Base-by-base conservation (phyloP, 2,113 vertebrate genomes). In the Callospermophilus lateralis region DNA sequence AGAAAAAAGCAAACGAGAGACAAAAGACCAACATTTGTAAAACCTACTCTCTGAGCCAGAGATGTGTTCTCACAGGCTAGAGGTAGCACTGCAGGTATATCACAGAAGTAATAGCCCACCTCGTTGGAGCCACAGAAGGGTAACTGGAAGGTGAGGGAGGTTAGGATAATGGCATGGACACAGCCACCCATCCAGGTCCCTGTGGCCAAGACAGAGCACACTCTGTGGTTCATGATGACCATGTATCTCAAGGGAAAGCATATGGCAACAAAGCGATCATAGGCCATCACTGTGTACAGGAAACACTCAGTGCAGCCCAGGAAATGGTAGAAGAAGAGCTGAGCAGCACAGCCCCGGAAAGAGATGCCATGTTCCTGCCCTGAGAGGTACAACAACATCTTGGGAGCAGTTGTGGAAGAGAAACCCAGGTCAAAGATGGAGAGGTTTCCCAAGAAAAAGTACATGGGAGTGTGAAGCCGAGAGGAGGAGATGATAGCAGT, bases 371-470 rank as follows among this genome's bases (percentile, higher is more conserved):
- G 70, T 12, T 34, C 70, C 13, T 77, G 34, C 5, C 93, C 93
- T 15, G 96, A 96, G 16, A 98, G 96, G 42, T 91, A 95, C 0
- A 77, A 76, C 5, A 98, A n/a, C 95, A 97, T 95, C 89, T 97
- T 97, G 79, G 97, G 97, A 61, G n/a, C 61, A 34, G 95, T 97
- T 28, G 90, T 83, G 2, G 92, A 97, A 34, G 96, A 97, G 48
- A 96, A 97, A 26, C 96, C 19, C 32, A 97, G 55, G 45, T 97
- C 96, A 78, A 98, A 92, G 17, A 97, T 48, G 30, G 98, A 97
- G 39, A 98, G 93, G 6, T 98, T 98, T n/a, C 93, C 96, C 61
- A 97, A 63, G 92, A 98, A 98, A 30, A 98, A 98, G 65, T 98
- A 98, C 98, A 98, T 97, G 13, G 97, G 97, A 1, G 89, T 94